phyloP scores from a whole-genome alignment of 2,797 vertebrate species.

The Menidia menidia region DNA sequence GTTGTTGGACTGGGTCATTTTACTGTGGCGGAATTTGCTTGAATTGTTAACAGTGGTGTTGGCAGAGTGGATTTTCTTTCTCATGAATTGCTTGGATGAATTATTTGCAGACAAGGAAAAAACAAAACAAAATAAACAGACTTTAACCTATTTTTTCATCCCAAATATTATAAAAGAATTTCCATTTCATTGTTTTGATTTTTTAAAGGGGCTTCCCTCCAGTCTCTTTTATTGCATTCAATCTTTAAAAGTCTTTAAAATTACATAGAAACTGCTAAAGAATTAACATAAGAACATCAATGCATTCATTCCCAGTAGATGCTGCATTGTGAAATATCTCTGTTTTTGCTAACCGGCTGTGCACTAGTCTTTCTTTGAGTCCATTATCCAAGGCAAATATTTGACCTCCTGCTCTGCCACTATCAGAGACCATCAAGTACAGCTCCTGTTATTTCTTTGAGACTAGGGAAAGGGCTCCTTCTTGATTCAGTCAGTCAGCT shows the following conservation, averaged over 20 bases:
- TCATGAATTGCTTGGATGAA: no score
- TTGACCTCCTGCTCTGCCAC: slow-evolving; percentile 53
- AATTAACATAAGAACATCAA: no score
- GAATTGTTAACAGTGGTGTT: no score
- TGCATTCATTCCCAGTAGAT: slow-evolving; percentile 67
- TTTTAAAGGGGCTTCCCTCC: not conserved
- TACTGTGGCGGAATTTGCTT: no score
- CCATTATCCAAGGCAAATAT: slow-evolving; percentile 72
- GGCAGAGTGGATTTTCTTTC: no score
- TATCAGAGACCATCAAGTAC: slow-evolving; percentile 64
- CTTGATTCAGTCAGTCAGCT: slow-evolving; percentile 67
- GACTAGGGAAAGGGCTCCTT: slow-evolving; percentile 44
- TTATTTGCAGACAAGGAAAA: no score
- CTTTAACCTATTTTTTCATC: slow-evolving; percentile 14
- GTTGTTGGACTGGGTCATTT: no score
- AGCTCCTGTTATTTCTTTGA: slow-evolving; percentile 67
- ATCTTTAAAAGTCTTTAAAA: slow-evolving; percentile 27
- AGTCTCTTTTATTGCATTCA: slow-evolving; percentile 22
- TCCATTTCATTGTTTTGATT: not conserved
- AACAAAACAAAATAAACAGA: no score
- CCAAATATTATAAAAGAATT: not conserved
- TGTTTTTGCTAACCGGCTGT: slow-evolving; percentile 59
- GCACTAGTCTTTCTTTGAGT: slow-evolving; percentile 63
- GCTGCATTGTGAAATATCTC: slow-evolving; percentile 60
- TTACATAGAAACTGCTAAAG: slow-evolving; percentile 44